These are phyloP conservation scores for Rhinolophus sinicus DNA, from an alignment of 2,113 vertebrate genomes.

Conservation along the genomic window DNA sequence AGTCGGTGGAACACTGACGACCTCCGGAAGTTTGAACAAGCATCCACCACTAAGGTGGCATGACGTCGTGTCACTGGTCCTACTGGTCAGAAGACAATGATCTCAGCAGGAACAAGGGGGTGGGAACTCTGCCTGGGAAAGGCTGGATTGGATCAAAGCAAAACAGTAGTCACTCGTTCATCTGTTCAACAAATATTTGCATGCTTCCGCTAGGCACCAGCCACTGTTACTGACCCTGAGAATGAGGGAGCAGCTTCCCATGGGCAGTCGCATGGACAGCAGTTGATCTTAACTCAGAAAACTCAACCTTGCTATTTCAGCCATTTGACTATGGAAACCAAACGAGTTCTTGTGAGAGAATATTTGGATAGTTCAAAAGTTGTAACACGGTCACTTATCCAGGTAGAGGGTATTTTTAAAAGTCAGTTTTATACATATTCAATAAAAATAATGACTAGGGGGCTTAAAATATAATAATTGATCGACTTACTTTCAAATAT, in stretches of 20 bases:
- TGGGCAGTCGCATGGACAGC: too few species aligned
- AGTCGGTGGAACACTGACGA: fast-evolving
- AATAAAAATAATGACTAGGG: neutral
- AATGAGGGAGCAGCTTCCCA: too few species aligned
- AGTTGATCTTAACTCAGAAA: neutral
- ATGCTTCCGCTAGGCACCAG: too few species aligned
- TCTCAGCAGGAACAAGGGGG: too few species aligned
- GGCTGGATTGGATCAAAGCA: too few species aligned
- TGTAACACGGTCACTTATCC: neutral
- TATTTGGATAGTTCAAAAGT: fast-evolving
- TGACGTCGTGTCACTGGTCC: too few species aligned
- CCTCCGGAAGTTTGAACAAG: neutral
- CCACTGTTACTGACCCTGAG: too few species aligned
- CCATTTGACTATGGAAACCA: neutral
- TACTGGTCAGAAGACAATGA: too few species aligned
- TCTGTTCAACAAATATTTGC: too few species aligned
- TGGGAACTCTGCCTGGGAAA: too few species aligned
- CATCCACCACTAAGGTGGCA: too few species aligned
- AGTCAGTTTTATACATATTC: neutral
- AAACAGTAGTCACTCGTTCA: too few species aligned
- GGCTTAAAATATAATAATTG: neutral
- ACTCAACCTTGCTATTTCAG: fast-evolving
- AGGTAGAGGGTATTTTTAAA: neutral
- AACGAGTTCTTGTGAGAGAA: neutral
- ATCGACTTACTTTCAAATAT: neutral